Evolutionary conservation across 2,888 invertebrate genomes (phyloP).

Genomic region (Ectropis crepuscularia): DNA sequence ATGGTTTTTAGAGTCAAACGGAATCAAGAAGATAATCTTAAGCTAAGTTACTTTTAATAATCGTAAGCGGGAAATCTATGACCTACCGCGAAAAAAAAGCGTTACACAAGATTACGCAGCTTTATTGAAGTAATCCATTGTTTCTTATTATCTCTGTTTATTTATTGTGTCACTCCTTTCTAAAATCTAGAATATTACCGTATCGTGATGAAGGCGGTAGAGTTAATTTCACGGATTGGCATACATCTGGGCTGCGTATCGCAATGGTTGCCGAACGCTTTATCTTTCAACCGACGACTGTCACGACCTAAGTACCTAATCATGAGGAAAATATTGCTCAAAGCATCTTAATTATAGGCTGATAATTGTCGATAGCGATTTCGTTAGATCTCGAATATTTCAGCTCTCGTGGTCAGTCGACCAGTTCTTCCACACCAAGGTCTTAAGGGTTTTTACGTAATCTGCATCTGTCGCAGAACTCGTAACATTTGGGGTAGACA

Average conservation of each 20-base stretch:
- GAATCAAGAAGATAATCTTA: no score
- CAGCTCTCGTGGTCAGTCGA: background rate
- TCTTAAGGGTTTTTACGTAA: slow-evolving; percentile 2
- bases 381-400: slow-evolving; percentile 9
- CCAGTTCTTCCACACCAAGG: background rate
- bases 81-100: no score
- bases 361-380: slow-evolving; percentile 16
- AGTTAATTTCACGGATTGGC: slow-evolving; percentile 41
- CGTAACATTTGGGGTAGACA: no score
- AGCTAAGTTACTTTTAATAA: no score
- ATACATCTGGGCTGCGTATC: slow-evolving; percentile 33
- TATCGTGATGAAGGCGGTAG: slow-evolving; percentile 35
- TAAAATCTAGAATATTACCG: slow-evolving; percentile 20
- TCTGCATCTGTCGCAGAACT: background rate
- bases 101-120: no score
- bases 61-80: no score
- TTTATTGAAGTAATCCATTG: background rate
- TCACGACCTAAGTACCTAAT: slow-evolving; percentile 37
- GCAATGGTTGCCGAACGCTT: slow-evolving; percentile 39
- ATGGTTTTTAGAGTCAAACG: no score
- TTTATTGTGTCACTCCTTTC: slow-evolving; percentile 11
- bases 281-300: slow-evolving; percentile 33
- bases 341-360: slow-evolving; percentile 32
- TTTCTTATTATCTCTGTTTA: background rate
- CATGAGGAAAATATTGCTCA: slow-evolving; percentile 36